Conservation (phyloP, 2,888 invertebrate genomes). For the Sminthurinus aureus region DNA sequence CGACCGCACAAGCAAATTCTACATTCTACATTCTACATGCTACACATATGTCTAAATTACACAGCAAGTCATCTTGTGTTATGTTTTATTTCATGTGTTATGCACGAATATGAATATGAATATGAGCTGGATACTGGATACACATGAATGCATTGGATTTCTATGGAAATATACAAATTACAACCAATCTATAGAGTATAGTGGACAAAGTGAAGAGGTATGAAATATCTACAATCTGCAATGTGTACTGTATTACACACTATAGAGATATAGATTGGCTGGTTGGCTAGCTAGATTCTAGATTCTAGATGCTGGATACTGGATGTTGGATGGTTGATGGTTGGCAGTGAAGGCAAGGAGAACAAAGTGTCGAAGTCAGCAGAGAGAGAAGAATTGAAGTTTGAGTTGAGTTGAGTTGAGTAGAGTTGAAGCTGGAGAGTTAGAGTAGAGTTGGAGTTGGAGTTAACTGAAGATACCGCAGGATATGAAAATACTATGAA, state of each 20-base stretch:
- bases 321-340: background rate
- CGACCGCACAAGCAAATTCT: background rate
- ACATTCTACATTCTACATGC: no score
- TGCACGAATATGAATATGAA: no score
- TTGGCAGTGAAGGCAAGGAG: background rate
- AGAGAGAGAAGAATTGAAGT: background rate
- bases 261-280: background rate
- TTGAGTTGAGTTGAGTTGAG: background rate
- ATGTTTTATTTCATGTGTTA: no score
- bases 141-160: background rate
- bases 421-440: no score
- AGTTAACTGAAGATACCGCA: background rate
- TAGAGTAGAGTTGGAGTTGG: background rate
- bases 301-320: background rate
- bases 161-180: background rate
- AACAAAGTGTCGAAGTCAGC: background rate
- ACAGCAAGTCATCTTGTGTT: no score
- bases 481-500: background rate
- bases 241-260: background rate
- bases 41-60: no score
- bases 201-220: no score
- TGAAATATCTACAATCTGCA: background rate
- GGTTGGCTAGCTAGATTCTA: background rate
- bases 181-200: no score
- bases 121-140: background rate